Evolutionary conservation across 1,140 invertebrate species (phyloP).

Genomic region (Chelonus insularis): DNA sequence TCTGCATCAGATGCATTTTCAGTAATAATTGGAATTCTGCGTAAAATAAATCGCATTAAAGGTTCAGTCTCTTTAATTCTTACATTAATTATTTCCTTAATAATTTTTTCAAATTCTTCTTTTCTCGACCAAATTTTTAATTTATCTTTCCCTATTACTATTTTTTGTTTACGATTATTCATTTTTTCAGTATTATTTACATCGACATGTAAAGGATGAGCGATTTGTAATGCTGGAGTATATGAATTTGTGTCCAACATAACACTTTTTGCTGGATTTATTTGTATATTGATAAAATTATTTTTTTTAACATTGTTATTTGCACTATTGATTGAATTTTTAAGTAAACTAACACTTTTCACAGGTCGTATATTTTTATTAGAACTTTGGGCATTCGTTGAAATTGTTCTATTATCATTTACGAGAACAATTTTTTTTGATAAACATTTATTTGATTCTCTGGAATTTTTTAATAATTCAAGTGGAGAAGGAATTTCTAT

Average conservation of each 20-base stretch:
- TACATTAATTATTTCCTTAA: constrained; percentile 30
- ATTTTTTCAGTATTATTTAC: constrained; percentile 10
- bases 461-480: neutral
- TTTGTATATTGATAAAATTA: constrained; percentile 28
- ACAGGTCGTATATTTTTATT: neutral
- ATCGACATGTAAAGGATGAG: neutral
- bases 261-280: constrained; percentile 38
- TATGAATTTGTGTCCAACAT: constrained; percentile 38
- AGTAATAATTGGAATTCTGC: constrained; percentile 50
- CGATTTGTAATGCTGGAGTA: constrained; percentile 17
- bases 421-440: neutral
- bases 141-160: constrained; percentile 42
- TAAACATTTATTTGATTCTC: neutral
- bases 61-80: constrained; percentile 31
- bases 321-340: constrained; percentile 28
- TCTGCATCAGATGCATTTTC: constrained; percentile 43
- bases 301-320: constrained; percentile 8
- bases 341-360: constrained; percentile 35
- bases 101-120: constrained; percentile 38
- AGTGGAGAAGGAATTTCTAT: neutral
- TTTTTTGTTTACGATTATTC: constrained; percentile 28
- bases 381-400: neutral
- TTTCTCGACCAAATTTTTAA: constrained; percentile 41
- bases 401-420: neutral
- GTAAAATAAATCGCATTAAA: constrained; percentile 48